Base-by-base conservation (phyloP, 2,888 invertebrate genomes). In the Eupelmus urozonus region DNA sequence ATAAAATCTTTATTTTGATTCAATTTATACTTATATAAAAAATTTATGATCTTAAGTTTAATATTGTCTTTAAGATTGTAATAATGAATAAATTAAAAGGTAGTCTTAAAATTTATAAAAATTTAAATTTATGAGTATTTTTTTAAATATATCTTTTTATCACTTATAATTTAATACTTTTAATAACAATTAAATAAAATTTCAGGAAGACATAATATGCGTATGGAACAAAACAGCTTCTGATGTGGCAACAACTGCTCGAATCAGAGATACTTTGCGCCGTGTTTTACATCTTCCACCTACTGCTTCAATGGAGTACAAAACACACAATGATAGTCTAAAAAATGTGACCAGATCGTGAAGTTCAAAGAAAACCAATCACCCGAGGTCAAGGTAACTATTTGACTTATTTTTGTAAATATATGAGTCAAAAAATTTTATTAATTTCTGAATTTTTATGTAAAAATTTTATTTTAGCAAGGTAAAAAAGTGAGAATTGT, bases 191-290 rank as follows among this genome's bases (percentile, higher is more conserved):
- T 45, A 13, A 45, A 13, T 45, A 45, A 45, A 45, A 45, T 79
- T 76, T 49, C 88, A 97, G 96, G 98, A 98, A 91, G 98, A 98
- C 89, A 95, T 97, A 89, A 93, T 99, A 87, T 97, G 98, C 83
- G 94, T 99, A 86, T 99, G 99, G 98, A 98, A 98, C 91, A 94
- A 96, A 90, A 98, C 97, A 83, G 97, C 98, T 71, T 93, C 95
- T 82, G 98, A 99, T 92, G 93, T 94, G 87, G 93, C 93, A 82
- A 96, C 96, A 82, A 97, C 97, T 85, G 94, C 94, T 82, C 93
- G 98, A 86, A 98, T 99, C 86, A 93, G 98, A 83, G 99, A 99
- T 91, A 97, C 98, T 60, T 91, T 99, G 86, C 95, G 97, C 85
- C 94, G 98, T 90, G 95, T 99, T 88, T 93, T 99, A 88, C 97